Conservation (phyloP, 2,797 vertebrate species). For the Typhlichthys subterraneus region DNA sequence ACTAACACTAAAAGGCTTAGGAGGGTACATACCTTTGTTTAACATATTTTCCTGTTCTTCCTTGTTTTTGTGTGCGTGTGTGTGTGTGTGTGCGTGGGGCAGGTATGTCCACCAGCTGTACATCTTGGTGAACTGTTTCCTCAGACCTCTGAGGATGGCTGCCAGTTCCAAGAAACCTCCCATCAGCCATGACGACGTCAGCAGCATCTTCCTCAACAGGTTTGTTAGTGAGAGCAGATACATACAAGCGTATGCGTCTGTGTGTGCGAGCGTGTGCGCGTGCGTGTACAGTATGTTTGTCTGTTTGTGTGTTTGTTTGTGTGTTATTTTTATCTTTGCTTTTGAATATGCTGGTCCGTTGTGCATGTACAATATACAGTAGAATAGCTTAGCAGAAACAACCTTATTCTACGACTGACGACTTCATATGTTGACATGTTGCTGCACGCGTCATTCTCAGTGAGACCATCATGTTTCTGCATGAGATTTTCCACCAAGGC, state of each 20-base stretch:
- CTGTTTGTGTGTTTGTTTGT: no score
- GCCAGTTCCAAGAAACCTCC: slow-evolving; percentile 98
- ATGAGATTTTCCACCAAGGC: slow-evolving; percentile 99
- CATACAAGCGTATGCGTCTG: neutral
- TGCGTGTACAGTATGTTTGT: neutral
- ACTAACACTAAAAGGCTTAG: neutral
- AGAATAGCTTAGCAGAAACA: no score
- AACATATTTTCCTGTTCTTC: no score
- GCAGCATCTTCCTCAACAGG: slow-evolving; percentile 99
- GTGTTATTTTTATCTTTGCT: no score
- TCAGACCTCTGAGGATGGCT: slow-evolving; percentile 94
- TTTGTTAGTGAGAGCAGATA: slow-evolving; percentile 44
- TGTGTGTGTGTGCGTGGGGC: neutral
- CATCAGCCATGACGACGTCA: slow-evolving; percentile 94
- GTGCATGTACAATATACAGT: no score
- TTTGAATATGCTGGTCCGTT: no score
- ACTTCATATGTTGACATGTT: slow-evolving; percentile 9
- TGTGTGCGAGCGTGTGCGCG: neutral
- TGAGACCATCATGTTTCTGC: slow-evolving; percentile 99
- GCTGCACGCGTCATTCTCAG: slow-evolving; percentile 64
- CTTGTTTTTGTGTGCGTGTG: neutral
- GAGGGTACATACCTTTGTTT: neutral
- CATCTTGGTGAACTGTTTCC: slow-evolving; percentile 94
- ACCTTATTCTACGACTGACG: neutral
- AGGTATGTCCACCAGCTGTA: slow-evolving; percentile 94